A percentile compares a stretch with the other conserved stretches of the same genome.
Evolutionary conservation across 2,888 invertebrate species (phyloP).

Genomic region (Luperina testacea): DNA sequence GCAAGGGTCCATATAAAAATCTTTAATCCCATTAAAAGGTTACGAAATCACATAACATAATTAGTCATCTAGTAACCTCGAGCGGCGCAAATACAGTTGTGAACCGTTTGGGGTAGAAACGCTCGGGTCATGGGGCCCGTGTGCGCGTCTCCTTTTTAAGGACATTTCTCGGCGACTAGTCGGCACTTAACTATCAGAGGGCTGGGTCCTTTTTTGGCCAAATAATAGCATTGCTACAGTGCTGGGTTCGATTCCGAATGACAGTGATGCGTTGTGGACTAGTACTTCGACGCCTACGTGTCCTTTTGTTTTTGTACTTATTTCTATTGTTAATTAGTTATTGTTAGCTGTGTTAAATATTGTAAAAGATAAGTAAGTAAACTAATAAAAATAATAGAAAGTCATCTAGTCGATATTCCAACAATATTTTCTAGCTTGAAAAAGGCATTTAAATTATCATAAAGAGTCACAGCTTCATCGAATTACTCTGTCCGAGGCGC

Average conservation of each 20-base stretch:
- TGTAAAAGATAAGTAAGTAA: not conserved
- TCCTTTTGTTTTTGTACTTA: too few relatives aligned
- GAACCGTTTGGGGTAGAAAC: too few relatives aligned
- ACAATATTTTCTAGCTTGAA: conserved; percentile 1
- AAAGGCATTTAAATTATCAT: conserved; percentile 17
- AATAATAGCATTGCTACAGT: not conserved
- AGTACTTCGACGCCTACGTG: too few relatives aligned
- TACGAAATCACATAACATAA: not conserved
- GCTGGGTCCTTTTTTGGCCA: too few relatives aligned
- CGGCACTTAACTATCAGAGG: too few relatives aligned
- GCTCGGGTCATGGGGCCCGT: too few relatives aligned
- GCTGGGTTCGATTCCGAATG: not conserved
- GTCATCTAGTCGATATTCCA: not conserved
- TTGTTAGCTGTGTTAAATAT: not conserved
- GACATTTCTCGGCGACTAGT: too few relatives aligned
- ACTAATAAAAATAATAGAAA: not conserved
- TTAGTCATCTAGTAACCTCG: not conserved
- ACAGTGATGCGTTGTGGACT: not conserved
- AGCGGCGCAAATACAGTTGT: too few relatives aligned
- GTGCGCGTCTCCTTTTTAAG: too few relatives aligned
- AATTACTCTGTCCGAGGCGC: conserved; percentile 13
- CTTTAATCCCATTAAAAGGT: not conserved
- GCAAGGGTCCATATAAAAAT: too few relatives aligned
- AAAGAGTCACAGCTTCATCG: conserved; percentile 34
- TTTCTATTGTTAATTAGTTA: too few relatives aligned